Conservation (phyloP, 1,140 invertebrate species). For the Hypsibius dujardini region DNA sequence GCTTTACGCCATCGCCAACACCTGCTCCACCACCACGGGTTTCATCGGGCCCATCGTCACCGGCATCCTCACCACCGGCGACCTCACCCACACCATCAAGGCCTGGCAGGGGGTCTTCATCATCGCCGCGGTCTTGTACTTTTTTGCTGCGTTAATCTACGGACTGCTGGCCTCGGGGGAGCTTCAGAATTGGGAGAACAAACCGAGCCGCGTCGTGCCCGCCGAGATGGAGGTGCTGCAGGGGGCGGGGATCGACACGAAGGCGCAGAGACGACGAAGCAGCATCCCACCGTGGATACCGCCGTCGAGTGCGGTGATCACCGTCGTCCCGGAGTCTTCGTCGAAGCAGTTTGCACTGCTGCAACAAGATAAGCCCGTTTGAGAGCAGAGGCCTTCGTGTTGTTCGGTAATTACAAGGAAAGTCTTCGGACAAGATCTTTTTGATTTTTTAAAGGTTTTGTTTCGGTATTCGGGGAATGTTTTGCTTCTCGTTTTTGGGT, state of each 20-base stretch:
- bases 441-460: too few relatives aligned
- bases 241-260: neutral
- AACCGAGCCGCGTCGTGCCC: neutral
- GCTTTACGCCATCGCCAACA: conserved; percentile 96
- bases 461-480: too few relatives aligned
- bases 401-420: too few relatives aligned
- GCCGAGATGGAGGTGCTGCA: neutral
- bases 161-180: conserved; percentile 87
- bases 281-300: conserved; percentile 2
- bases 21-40: conserved; percentile 88
- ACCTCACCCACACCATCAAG: conserved; percentile 33
- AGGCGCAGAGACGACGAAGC: neutral
- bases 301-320: neutral
- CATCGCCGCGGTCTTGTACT: conserved; percentile 81
- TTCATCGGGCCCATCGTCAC: conserved; percentile 84
- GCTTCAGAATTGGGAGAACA: conserved; percentile 47
- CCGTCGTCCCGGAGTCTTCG: too few relatives aligned
- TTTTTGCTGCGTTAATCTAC: conserved; percentile 87
- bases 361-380: too few relatives aligned
- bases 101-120: conserved; percentile 90
- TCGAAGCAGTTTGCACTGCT: too few relatives aligned
- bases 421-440: too few relatives aligned
- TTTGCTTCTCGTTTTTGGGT: too few relatives aligned
- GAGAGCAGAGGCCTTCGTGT: too few relatives aligned
- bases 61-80: conserved; percentile 60